These are phyloP conservation scores for Epirrita christyi DNA, from an alignment of 2,888 invertebrate species.

Conservation along the genomic window DNA sequence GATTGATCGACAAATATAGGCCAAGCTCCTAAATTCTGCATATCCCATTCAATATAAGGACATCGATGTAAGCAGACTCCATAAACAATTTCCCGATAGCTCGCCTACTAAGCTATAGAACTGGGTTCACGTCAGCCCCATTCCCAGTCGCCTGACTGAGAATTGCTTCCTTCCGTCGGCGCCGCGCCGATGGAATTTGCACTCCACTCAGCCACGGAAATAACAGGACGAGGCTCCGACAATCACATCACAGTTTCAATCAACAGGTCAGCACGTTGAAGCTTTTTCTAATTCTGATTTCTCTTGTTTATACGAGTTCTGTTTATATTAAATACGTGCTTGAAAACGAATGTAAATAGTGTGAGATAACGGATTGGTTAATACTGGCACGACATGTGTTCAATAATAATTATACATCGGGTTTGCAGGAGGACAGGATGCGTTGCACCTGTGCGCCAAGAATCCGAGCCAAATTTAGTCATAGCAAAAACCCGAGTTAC, in stretches of 20 bases:
- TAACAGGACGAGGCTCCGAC: constrained; percentile 72
- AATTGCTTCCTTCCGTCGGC: constrained; percentile 82
- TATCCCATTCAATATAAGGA: neutral
- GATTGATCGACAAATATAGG: no score
- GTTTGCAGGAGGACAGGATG: constrained; percentile 73
- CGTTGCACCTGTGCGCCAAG: constrained; percentile 72
- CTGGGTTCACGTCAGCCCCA: constrained; percentile 61
- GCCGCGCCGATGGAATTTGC: constrained; percentile 51
- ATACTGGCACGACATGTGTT: constrained; percentile 65
- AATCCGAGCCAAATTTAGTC: constrained; percentile 57
- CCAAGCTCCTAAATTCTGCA: neutral
- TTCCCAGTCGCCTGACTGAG: no score
- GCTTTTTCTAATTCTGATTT: constrained; percentile 41
- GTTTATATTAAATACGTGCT: constrained; percentile 24
- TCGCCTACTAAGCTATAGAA: constrained; percentile 42
- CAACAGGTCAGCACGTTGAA: constrained; percentile 64
- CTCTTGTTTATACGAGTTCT: constrained; percentile 15
- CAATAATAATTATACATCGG: constrained; percentile 59
- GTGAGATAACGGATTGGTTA: constrained; percentile 22
- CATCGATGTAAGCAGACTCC: neutral
- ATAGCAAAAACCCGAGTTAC: constrained; percentile 60
- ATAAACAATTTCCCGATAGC: constrained; percentile 19
- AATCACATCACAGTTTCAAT: constrained; percentile 72
- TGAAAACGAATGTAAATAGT: constrained; percentile 27
- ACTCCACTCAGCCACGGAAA: constrained; percentile 65